phyloP scores from a whole-genome alignment of 2,113 vertebrate species.

The Monopterus albus region DNA sequence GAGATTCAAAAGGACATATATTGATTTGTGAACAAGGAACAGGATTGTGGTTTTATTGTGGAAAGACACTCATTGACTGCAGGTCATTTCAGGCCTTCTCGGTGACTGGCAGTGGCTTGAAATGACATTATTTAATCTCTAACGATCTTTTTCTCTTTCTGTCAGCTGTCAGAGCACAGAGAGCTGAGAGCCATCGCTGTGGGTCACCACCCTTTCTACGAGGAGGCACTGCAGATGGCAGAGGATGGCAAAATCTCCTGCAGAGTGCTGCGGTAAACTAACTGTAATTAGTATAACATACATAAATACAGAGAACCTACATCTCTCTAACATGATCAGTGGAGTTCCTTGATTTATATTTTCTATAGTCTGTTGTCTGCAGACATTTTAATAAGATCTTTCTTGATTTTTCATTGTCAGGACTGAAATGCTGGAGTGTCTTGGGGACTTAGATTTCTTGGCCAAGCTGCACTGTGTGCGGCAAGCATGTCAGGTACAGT shows the following conservation, averaged over 20 bases:
- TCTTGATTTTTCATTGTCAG: conserved; percentile 68
- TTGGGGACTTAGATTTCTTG: conserved; percentile 93
- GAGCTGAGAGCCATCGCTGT: conserved; percentile 79
- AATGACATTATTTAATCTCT: neutral
- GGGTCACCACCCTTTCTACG: conserved; percentile 89
- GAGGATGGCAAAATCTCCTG: conserved; percentile 94
- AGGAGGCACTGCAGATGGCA: conserved; percentile 92
- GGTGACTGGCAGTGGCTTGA: no score
- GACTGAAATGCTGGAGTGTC: conserved; percentile 94
- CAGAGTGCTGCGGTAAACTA: conserved; percentile 88
- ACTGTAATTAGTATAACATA: fast-evolving
- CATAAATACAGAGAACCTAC: neutral
- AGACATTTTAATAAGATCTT: neutral
- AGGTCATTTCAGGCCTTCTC: no score
- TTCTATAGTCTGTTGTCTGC: no score
- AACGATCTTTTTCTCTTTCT: neutral
- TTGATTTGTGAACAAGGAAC: neutral
- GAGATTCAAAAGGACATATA: no score
- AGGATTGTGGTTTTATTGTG: no score
- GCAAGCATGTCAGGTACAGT: conserved; percentile 94
- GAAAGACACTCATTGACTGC: no score
- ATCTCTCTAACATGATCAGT: no score
- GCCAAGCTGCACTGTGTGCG: conserved; percentile 96
- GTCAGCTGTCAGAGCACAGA: conserved; percentile 88
- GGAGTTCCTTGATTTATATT: no score